phyloP scores from a whole-genome alignment of 2,113 vertebrate species.

The Macaca nemestrina region DNA sequence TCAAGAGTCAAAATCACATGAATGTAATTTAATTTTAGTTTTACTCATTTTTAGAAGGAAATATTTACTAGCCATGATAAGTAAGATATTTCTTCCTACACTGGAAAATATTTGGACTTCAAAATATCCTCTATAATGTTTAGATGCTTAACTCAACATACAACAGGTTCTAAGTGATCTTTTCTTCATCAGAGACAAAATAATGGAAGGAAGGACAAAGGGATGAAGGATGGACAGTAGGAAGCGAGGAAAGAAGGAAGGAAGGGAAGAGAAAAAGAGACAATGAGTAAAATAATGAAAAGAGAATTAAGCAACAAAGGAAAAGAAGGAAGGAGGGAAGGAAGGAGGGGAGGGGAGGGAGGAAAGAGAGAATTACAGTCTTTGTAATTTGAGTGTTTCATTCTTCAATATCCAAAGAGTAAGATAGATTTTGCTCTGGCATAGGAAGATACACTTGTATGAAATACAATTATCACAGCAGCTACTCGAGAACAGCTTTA shows the following conservation, averaged over 20 bases:
- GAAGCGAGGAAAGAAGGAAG: background rate
- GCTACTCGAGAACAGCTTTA: background rate
- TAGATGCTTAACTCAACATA: background rate
- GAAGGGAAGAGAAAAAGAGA: no score
- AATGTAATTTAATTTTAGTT: background rate
- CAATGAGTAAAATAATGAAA: background rate
- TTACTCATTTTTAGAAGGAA: background rate
- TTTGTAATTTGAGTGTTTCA: background rate
- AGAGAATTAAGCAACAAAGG: background rate
- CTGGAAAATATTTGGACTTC: background rate
- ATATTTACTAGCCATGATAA: background rate
- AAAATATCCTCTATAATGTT: background rate
- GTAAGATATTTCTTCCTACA: background rate
- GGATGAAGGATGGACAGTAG: fast-evolving
- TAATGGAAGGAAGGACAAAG: no score
- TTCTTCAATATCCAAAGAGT: background rate
- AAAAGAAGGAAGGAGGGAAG: no score
- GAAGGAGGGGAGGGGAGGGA: fast-evolving
- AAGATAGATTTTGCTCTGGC: background rate
- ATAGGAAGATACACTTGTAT: background rate
- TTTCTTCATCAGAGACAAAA: background rate
- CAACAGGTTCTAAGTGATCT: background rate
- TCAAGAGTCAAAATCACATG: background rate
- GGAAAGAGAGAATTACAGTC: background rate
- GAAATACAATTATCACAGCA: background rate